Base-by-base conservation (phyloP, 2,888 invertebrate genomes). In the Pomacea canaliculata region DNA sequence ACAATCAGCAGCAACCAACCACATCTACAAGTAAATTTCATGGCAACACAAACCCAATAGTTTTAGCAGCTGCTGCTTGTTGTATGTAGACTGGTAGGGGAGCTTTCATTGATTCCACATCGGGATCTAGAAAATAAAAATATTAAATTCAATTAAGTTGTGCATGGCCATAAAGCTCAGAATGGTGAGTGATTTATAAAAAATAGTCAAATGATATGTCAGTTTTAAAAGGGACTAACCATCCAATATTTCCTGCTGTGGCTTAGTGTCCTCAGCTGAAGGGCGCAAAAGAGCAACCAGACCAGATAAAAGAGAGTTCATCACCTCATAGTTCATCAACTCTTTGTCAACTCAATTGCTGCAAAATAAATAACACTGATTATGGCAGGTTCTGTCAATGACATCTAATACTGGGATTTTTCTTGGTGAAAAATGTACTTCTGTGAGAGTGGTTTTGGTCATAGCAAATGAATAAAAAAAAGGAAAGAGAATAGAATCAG, bases 21-120 rank as follows among this genome's bases (percentile, higher is more conserved):
- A 37, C 37, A 37, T 37, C 37, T 37, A 37, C 23, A 37, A 3
- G 0, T 5, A 37, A 5, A 37, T 37, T 37, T 37, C 37, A 37
- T 3, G 16, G 16, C 51, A 56, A 56, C 16, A 81, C 83, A 81
- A 81, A 90, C 90, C 90, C 89, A 71, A 91, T 89, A 71, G 88
- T 87, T 81, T 91, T 91, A 12, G 90, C 90, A 66, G 90, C 87
- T 16, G 91, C 89, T 73, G 91, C 91, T 81, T 91, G 91, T 73
- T 91, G 91, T 27, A 91, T 88, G 85, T 87, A 90, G 13, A 90
- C 87, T 56, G 90, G 90, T 19, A 90, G 82, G 37, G 90, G 89
- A 9, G 86, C 84, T 78, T 82, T 85, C 76, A 89, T 85, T 68
- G 84, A 85, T 18, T 85, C 83, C 18, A 85, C 84, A 71, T 84